Conservation (phyloP, 2,888 invertebrate genomes). For the Belgica antarctica region DNA sequence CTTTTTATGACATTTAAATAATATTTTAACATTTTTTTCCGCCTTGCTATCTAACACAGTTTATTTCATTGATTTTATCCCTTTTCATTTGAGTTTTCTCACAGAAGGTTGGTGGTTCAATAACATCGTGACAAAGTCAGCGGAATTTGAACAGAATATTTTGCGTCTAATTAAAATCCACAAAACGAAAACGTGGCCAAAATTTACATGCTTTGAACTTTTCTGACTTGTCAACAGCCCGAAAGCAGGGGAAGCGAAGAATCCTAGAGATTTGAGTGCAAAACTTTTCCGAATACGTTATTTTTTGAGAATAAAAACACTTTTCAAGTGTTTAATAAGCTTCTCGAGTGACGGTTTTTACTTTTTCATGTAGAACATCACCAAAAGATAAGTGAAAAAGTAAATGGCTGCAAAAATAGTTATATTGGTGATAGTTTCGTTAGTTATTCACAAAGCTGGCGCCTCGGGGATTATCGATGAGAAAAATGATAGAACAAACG, state of each 20-base stretch:
- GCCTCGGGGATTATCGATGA: slow-evolving; percentile 91
- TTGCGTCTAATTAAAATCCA: too few relatives aligned
- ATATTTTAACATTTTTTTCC: background rate
- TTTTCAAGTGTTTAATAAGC: background rate
- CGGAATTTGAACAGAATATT: too few relatives aligned
- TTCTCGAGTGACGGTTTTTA: too few relatives aligned
- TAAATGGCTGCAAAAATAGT: slow-evolving; percentile 14
- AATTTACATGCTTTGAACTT: too few relatives aligned
- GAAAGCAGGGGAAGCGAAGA: background rate
- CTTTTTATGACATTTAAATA: too few relatives aligned
- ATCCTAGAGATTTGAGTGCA: background rate
- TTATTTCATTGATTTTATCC: background rate
- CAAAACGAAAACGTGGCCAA: background rate
- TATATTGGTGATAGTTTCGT: too few relatives aligned
- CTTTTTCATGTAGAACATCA: background rate
- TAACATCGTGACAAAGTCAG: background rate
- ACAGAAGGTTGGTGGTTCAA: background rate
- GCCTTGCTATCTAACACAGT: background rate
- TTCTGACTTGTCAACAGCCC: too few relatives aligned
- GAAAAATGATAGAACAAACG: slow-evolving; percentile 89
- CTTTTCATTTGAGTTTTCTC: background rate
- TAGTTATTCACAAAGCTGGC: slow-evolving; percentile 58
- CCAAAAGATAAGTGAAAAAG: background rate
- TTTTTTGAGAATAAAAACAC: background rate
- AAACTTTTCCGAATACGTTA: background rate